Evolutionary conservation across 2,888 invertebrate genomes (phyloP).

Genomic region (Geophilus truncorum): DNA sequence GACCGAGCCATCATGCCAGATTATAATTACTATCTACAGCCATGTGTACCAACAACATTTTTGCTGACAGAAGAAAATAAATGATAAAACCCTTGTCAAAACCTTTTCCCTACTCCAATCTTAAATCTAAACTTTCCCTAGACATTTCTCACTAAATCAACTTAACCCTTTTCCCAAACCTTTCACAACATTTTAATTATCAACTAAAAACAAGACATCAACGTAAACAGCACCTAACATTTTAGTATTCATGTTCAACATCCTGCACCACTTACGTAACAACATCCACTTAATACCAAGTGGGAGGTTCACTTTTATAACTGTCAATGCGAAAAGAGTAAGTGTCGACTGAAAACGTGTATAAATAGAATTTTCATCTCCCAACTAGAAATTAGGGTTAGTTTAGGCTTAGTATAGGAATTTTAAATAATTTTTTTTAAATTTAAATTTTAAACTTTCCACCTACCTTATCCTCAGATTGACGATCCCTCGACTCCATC

Average conservation of each 20-base stretch:
- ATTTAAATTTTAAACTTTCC: neutral
- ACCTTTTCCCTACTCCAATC: no score
- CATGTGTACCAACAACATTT: no score
- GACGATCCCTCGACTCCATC: neutral
- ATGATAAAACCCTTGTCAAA: no score
- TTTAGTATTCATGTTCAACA: conserved; percentile 3
- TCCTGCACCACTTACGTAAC: neutral
- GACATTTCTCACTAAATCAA: no score
- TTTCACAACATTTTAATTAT: no score
- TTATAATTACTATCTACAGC: no score
- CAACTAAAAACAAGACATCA: no score
- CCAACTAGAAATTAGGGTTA: neutral
- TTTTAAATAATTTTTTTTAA: neutral
- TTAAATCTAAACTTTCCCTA: no score
- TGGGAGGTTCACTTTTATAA: neutral
- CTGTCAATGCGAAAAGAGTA: neutral
- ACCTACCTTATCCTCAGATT: neutral
- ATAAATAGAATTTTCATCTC: neutral
- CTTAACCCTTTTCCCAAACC: no score
- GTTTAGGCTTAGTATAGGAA: neutral
- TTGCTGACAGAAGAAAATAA: no score
- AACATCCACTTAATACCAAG: neutral
- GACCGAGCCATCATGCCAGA: no score
- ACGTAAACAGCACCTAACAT: no score
- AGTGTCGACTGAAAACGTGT: neutral